Percentiles rank a stretch among this genome's conserved stretches.
These are phyloP conservation scores for Phaenicophaeus curvirostris DNA, from an alignment of 2,797 vertebrate genomes.

Conservation along the genomic window DNA sequence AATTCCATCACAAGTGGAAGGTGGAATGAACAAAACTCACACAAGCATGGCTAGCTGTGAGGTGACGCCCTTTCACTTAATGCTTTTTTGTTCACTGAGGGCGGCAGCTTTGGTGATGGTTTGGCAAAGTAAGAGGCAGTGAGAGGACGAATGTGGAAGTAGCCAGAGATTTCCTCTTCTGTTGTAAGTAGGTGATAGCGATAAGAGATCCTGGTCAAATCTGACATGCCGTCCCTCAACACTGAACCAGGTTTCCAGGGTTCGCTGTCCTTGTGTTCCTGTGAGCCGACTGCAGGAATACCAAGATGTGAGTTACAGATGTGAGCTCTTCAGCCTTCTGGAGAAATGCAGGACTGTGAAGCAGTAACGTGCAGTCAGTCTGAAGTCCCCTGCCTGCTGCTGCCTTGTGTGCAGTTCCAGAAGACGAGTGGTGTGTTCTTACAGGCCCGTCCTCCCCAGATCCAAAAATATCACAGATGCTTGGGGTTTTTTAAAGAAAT, in stretches of 20 bases:
- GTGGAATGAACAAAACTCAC: background rate
- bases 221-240: accelerated
- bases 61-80: background rate
- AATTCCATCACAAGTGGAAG: background rate
- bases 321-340: background rate
- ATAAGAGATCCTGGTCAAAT: background rate
- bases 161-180: background rate
- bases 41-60: background rate
- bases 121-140: background rate
- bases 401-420: background rate
- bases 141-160: background rate
- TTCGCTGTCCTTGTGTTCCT: background rate
- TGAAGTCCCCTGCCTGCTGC: background rate
- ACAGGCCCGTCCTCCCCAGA: background rate
- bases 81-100: background rate
- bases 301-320: background rate
- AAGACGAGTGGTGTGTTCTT: background rate
- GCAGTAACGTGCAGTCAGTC: background rate
- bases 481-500: background rate
- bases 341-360: background rate
- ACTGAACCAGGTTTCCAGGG: background rate
- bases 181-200: background rate
- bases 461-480: background rate
- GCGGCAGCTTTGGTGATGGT: background rate
- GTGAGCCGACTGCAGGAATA: background rate